A percentile compares a stretch with the other conserved stretches of the same genome.
Evolutionary conservation across 2,113 vertebrate species (phyloP).

Genomic region (Isichthys henryi): DNA sequence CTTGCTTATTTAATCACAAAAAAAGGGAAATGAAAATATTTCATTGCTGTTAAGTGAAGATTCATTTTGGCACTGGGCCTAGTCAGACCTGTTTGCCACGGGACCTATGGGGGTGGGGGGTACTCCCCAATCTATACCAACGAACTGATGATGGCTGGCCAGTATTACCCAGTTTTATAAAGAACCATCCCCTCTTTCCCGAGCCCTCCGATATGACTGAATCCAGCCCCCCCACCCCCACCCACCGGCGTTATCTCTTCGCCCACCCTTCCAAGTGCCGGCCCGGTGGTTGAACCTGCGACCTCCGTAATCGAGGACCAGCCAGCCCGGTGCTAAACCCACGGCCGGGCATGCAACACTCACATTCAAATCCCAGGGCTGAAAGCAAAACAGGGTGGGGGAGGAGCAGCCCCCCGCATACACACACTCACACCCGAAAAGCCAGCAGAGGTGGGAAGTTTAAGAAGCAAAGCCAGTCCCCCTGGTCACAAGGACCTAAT

Average conservation of each 20-base stretch:
- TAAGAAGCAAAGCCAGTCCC: constrained; percentile 98
- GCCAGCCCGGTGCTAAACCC: constrained; percentile 52
- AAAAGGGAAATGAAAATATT: not conserved
- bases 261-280: constrained; percentile 48
- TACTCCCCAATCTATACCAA: not conserved
- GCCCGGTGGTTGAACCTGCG: constrained; percentile 51
- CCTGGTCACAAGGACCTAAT: constrained; percentile 98
- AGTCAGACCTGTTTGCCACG: not conserved
- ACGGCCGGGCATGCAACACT: constrained; percentile 39
- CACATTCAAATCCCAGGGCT: constrained; percentile 54
- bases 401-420: not conserved
- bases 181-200: constrained; percentile 11
- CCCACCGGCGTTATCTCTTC: constrained; percentile 50
- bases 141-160: not conserved
- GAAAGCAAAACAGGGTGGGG: constrained; percentile 29
- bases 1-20: not conserved
- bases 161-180: not conserved
- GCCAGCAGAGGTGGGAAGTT: constrained; percentile 95
- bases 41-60: not conserved
- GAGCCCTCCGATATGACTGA: constrained; percentile 31
- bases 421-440: constrained; percentile 13
- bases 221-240: constrained; percentile 10
- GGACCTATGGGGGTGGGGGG: not conserved
- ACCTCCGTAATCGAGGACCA: constrained; percentile 42
- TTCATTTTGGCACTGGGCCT: not conserved